These are phyloP conservation scores for Merluccius polli DNA, from an alignment of 2,797 vertebrate species.

Conservation along the genomic window DNA sequence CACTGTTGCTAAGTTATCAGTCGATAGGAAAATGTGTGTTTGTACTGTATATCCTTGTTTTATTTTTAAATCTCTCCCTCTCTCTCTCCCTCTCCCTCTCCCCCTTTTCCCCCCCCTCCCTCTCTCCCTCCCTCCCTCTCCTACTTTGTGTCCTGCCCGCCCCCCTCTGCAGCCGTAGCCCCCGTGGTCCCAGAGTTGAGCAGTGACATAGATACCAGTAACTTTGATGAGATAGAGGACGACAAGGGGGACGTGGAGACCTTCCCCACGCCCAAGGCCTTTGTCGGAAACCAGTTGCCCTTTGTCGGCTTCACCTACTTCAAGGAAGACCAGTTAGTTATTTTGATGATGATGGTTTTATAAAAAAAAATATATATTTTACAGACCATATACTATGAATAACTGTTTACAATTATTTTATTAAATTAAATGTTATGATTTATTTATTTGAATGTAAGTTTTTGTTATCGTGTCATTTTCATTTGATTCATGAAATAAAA, in stretches of 20 bases:
- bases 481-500: neutral
- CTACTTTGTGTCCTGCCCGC: neutral
- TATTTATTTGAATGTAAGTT: neutral
- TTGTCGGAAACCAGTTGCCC: conserved; percentile 95
- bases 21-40: neutral
- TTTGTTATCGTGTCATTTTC: neutral
- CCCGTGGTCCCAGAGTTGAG: conserved; percentile 96
- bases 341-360: neutral
- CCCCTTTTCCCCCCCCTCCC: neutral
- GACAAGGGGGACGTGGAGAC: conserved; percentile 97
- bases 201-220: conserved; percentile 97
- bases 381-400: neutral
- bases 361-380: neutral
- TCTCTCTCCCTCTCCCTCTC: neutral
- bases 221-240: conserved; percentile 98
- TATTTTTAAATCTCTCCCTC: neutral
- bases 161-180: conserved; percentile 78
- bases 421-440: neutral
- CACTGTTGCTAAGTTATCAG: neutral
- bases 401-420: neutral
- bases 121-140: conserved; percentile 4
- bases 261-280: conserved; percentile 94
- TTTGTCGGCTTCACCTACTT: conserved; percentile 99
- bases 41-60: neutral
- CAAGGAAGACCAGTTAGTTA: conserved; percentile 91